Base-by-base conservation (phyloP, 2,113 vertebrate species). In the Pundamilia nyererei region DNA sequence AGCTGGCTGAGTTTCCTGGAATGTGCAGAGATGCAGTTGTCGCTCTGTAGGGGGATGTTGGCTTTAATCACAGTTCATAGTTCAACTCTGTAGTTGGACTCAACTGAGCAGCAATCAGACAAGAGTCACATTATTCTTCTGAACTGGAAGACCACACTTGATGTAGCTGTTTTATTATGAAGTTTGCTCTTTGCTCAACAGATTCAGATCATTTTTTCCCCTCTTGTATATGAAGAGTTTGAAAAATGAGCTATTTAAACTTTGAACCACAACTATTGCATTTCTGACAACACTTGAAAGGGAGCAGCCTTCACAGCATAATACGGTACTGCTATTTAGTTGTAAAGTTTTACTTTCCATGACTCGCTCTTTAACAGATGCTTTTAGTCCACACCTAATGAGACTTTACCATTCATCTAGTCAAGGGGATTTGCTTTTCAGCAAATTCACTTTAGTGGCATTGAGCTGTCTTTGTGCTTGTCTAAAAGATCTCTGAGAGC, bases 21-120 rank as follows among this genome's bases (percentile, higher is more conserved):
- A 93, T 93, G 93, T 95, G 89, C 91, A 90, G 85, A 86, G 84
- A 92, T 94, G 92, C 87, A 84, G 92, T 92, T 92, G 92, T 89
- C 24, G 45, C 89, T 89, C 80, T 86, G 88, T 19, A 84, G 86
- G 87, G 87, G 77, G 83, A 38, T 80, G 82, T 79, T 87, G 87
- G 88, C 93, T 86, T 81, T 88, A 94, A 93, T 92, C 89, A 93
- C 79, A 75, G 88, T 87, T 91, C 91, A 93, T 75, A 95, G 92
- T 91, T 93, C 72, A 91, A 15, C 87, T 83, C 54, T 89, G 79
- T 60, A 77, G 87, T 83, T 51, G 15, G 85, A 56, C 68, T 80
- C 51, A 33, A 40, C 80, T 31, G 55, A 82, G 77, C 82, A 58
- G 68, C 80, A 82, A 24, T 88, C 55, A 9, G 42, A 84, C 62